A percentile compares a stretch with the other conserved stretches of the same genome.
Evolutionary conservation across 2,888 invertebrate species (phyloP).

Genomic region (Clusia tigrina): DNA sequence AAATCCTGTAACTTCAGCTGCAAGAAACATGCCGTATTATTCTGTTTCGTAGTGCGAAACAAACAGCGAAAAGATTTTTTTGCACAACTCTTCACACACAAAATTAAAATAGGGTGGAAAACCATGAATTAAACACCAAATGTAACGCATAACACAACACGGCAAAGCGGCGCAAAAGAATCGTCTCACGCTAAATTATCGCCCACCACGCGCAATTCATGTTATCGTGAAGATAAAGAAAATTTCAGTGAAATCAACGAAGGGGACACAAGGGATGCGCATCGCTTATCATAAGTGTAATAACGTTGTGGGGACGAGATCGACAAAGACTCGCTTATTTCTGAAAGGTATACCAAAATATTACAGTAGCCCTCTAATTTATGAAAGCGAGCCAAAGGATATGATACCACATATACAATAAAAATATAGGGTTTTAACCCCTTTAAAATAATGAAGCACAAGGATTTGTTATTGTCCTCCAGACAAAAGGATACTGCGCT

Average conservation of each 20-base stretch:
- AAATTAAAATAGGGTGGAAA: neutral
- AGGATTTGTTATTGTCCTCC: conserved; percentile 57
- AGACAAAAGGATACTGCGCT: conserved; percentile 52
- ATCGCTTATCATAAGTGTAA: conserved; percentile 53
- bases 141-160: neutral
- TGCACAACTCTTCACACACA: conserved; percentile 13
- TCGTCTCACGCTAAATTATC: neutral
- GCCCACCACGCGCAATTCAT: conserved; percentile 12
- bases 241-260: conserved; percentile 26
- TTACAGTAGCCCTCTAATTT: no score
- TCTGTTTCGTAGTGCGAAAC: conserved; percentile 29
- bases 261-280: conserved; percentile 52
- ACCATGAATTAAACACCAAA: neutral
- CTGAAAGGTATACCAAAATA: conserved; percentile 34
- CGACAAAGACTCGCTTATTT: conserved; percentile 51
- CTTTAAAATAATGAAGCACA: conserved; percentile 59
- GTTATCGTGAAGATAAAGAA: conserved; percentile 21
- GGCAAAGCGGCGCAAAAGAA: neutral
- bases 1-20: conserved; percentile 31
- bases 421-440: conserved; percentile 59
- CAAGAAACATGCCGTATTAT: conserved; percentile 27
- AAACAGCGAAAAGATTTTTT: conserved; percentile 32
- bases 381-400: conserved; percentile 24
- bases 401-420: conserved; percentile 55
- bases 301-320: conserved; percentile 41